Base-by-base conservation (phyloP, 2,797 vertebrate genomes). In the Gadopsis bispinosus region DNA sequence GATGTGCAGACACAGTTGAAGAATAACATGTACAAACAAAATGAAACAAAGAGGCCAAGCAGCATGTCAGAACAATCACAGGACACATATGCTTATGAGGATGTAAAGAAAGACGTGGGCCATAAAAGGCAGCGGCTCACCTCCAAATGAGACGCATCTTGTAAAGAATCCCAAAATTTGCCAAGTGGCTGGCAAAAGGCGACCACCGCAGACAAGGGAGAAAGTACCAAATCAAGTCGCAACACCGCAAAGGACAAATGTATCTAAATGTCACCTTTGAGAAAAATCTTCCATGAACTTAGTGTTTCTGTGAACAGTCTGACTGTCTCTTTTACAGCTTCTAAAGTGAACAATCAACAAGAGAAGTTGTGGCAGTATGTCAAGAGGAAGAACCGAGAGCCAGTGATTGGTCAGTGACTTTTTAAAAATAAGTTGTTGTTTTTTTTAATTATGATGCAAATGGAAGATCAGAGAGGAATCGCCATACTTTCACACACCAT, bases 331-430 rank as follows among this genome's bases (percentile, higher is more conserved):
- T 22, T 69, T 55, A 43, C 73, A 86, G 82, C 58, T 19, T 6
- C 17, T 12, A 11, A 41, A 0, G 2, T 1, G 55, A 41, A 48
- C 22, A 5, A 43, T 3, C 33, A 64, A 41, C n/a, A 17, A 60
- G 0, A 7, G 7, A 0, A 33, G 0, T 22, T 91, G n/a, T 86
- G 83, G 86, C 31, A 54, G n/a, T 81, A 80, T 63, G 0, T 89
- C 39, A 51, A 80, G 69, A 65, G 7, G 55, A 71, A 31, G 26
- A 26, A 1, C 56, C 22, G 83, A 48, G 61, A 74, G 11, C 81
- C 89, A 41, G 70, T 88, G 19, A 13, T 91, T 67, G 89, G 88
- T 89, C 61, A 81, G 86, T 84, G 16, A 7, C 37, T 22, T 50
- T 13, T 9, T 35, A 50, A 35, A 26, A 26, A 26, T 26, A 26